phyloP scores from a whole-genome alignment of 2,888 invertebrate species.

The Aphidius colemani region DNA sequence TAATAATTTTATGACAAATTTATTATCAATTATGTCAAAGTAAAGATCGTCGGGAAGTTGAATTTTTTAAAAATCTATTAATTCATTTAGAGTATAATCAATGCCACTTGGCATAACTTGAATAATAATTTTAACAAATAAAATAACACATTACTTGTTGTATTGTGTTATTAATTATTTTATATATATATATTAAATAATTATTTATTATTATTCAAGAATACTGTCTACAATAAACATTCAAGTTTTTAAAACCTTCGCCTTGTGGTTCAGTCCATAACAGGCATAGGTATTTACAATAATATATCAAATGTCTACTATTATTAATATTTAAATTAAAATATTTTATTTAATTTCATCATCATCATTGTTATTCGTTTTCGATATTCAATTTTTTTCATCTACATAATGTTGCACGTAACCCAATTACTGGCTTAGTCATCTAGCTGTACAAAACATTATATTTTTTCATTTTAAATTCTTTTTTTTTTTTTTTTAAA shows the following conservation, averaged over 20 bases:
- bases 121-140: too few species aligned
- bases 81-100: too few species aligned
- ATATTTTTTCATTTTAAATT: conserved; percentile 37
- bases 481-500: conserved; percentile 20
- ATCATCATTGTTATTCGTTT: conserved; percentile 14
- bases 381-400: conserved; percentile 27
- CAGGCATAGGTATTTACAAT: conserved; percentile 56
- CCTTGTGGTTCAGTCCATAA: conserved; percentile 36
- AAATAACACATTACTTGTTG: too few species aligned
- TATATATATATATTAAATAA: not conserved
- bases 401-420: conserved; percentile 59
- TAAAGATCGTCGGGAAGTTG: too few species aligned
- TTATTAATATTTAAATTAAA: conserved; percentile 54
- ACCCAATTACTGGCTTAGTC: conserved; percentile 59
- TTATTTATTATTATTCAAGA: conserved; percentile 29
- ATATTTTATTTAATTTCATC: conserved; percentile 40
- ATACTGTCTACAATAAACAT: conserved; percentile 39
- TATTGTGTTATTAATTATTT: too few species aligned
- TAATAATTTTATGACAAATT: too few species aligned
- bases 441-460: conserved; percentile 60
- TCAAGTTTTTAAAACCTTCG: conserved; percentile 36
- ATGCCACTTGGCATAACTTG: too few species aligned
- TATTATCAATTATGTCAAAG: too few species aligned
- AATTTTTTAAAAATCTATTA: too few species aligned
- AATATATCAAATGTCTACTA: conserved; percentile 48